These are phyloP conservation scores for Heteromurus nitidus DNA, from an alignment of 2,888 invertebrate genomes.

Conservation along the genomic window DNA sequence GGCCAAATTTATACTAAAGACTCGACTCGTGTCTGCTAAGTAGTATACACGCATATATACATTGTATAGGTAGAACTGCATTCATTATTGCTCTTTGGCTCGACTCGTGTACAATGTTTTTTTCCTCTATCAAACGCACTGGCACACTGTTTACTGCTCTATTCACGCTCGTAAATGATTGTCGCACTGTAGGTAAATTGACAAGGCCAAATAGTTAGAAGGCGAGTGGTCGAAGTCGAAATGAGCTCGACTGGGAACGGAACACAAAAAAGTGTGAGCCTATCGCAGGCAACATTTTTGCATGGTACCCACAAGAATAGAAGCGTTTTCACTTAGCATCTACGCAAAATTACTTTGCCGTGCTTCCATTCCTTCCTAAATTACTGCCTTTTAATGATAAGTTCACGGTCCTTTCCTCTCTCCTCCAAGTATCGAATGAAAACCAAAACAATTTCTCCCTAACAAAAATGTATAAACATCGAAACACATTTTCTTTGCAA, in stretches of 20 bases:
- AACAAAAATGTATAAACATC: not conserved
- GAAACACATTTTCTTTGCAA: not conserved
- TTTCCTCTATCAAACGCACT: not conserved
- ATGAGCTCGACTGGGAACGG: not conserved
- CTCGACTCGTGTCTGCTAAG: not conserved
- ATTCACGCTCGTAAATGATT: constrained; percentile 1
- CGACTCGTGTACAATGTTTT: not conserved
- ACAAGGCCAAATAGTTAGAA: constrained; percentile 10
- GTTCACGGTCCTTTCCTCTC: constrained; percentile 10
- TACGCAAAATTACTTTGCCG: constrained; percentile 6
- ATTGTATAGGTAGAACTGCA: not conserved
- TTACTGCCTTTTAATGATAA: constrained; percentile 29
- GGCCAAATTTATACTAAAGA: constrained; percentile 26
- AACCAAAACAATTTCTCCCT: constrained; percentile 5
- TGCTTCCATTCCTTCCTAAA: not conserved
- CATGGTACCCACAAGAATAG: not conserved
- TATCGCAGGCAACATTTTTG: too few relatives aligned
- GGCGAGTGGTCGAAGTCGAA: not conserved
- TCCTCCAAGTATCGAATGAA: not conserved
- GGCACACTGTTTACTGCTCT: not conserved
- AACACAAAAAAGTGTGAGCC: too few relatives aligned
- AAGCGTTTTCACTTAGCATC: constrained; percentile 1
- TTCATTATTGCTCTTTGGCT: not conserved
- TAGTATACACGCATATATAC: not conserved
- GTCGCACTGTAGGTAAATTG: constrained; percentile 17